These are phyloP conservation scores for Nycticryphes semicollaris DNA, from an alignment of 2,113 vertebrate species.

Conservation along the genomic window DNA sequence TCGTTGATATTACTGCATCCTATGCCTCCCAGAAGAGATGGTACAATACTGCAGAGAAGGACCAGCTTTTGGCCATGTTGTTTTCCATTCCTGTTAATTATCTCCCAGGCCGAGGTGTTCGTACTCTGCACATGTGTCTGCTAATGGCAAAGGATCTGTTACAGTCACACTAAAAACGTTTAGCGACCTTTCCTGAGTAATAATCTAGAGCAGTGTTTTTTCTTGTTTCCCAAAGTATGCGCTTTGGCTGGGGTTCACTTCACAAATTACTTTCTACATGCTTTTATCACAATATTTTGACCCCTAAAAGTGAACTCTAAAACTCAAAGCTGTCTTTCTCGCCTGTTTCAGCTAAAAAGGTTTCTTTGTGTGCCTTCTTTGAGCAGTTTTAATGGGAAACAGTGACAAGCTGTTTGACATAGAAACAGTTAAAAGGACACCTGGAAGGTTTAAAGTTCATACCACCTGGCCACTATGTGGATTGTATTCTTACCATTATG, in stretches of 20 bases:
- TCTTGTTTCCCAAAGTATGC: not conserved
- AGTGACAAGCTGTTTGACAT: not conserved
- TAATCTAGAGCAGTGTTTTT: not conserved
- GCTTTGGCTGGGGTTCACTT: not conserved
- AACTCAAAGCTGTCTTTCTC: not conserved
- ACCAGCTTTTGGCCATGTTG: not conserved
- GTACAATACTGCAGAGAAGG: not conserved
- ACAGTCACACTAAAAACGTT: not conserved
- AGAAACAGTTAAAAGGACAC: not conserved
- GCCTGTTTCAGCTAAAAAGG: not conserved
- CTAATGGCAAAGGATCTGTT: not conserved
- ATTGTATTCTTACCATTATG: not conserved
- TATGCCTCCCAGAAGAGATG: not conserved
- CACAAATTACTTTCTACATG: not conserved
- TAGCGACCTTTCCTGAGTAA: not conserved
- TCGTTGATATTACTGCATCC: not conserved
- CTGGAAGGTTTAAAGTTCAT: not conserved
- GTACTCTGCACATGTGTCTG: not conserved
- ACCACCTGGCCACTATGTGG: not conserved
- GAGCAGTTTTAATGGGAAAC: not conserved
- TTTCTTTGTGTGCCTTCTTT: not conserved
- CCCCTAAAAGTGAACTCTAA: not conserved
- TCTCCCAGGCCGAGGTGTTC: not conserved
- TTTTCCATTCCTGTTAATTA: constrained; percentile 23
- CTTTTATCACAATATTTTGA: not conserved